Conservation (phyloP, 2,797 vertebrate species). For the Sebastes iracundus region DNA sequence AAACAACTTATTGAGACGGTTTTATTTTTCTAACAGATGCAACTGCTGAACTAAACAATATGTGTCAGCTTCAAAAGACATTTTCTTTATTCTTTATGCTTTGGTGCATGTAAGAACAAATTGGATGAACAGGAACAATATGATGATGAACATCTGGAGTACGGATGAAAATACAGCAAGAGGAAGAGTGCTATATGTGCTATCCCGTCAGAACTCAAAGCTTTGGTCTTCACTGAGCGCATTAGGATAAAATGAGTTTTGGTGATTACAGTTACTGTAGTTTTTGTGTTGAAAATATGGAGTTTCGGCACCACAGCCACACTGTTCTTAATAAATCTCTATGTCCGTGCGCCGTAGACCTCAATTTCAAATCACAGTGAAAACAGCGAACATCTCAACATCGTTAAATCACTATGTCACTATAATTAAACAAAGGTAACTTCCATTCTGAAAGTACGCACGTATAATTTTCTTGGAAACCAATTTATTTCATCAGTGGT, state of each 20-base stretch:
- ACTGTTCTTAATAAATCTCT: neutral
- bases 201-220: neutral
- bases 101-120: neutral
- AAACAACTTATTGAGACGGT: neutral
- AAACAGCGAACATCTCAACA: neutral
- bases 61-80: neutral
- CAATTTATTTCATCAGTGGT: neutral
- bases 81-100: neutral
- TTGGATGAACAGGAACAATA: neutral
- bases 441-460: neutral
- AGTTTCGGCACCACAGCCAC: neutral
- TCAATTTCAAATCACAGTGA: neutral
- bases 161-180: neutral
- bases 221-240: neutral
- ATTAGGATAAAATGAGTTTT: neutral
- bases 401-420: neutral
- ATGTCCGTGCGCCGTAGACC: neutral
- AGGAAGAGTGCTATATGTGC: neutral
- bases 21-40: neutral
- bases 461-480: neutral
- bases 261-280: neutral
- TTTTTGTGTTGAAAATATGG: neutral
- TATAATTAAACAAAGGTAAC: neutral
- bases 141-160: neutral
- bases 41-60: neutral